A percentile compares a stretch with the other conserved stretches of the same genome.
Evolutionary conservation across 2,888 invertebrate genomes (phyloP).

Genomic region (Miltochrista miniata): DNA sequence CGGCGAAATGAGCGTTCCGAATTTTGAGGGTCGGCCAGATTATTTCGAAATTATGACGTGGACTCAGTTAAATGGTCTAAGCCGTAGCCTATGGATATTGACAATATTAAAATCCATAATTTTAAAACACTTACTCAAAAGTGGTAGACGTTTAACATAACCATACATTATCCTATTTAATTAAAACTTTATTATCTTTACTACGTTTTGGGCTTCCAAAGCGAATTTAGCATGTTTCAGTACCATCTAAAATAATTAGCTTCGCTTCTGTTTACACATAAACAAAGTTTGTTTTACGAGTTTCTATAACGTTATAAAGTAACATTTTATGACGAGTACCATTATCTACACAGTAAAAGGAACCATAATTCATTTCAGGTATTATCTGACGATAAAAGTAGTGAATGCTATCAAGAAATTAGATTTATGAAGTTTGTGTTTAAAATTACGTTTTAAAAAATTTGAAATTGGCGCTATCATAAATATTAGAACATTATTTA

Average conservation of each 20-base stretch:
- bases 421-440: background rate
- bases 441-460: too few species aligned
- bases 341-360: slow-evolving; percentile 38
- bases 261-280: slow-evolving; percentile 25
- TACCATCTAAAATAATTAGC: slow-evolving; percentile 34
- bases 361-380: slow-evolving; percentile 31
- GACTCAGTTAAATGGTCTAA: too few species aligned
- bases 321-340: slow-evolving; percentile 32
- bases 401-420: slow-evolving; percentile 7
- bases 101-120: too few species aligned
- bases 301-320: slow-evolving; percentile 33
- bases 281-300: slow-evolving; percentile 41
- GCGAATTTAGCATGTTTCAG: slow-evolving; percentile 23
- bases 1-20: too few species aligned
- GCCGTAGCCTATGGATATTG: too few species aligned
- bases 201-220: slow-evolving; percentile 14
- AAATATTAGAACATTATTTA: too few species aligned
- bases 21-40: too few species aligned
- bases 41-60: too few species aligned
- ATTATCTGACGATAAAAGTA: slow-evolving; percentile 31
- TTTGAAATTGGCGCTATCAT: too few species aligned
- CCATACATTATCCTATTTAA: too few species aligned
- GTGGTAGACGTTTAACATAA: too few species aligned
- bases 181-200: slow-evolving; percentile 22
- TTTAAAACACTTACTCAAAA: too few species aligned